phyloP scores from a whole-genome alignment of 2,113 vertebrate genomes.

The Grantiella picta region DNA sequence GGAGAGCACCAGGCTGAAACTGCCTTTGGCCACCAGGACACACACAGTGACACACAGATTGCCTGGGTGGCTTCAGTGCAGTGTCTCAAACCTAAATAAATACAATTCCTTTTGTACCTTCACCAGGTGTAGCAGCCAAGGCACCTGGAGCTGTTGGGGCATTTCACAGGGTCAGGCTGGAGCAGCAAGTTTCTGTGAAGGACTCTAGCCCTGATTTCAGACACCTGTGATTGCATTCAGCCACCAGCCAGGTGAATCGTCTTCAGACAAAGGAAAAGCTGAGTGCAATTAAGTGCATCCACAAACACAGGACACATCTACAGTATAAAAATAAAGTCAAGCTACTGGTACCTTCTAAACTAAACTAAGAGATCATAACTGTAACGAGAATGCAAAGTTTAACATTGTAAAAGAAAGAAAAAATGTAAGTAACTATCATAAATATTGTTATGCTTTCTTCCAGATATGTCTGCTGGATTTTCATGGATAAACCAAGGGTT shows the following conservation, averaged over 20 bases:
- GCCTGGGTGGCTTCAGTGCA: neutral
- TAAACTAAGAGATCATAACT: neutral
- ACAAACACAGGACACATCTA: neutral
- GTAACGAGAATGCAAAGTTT: neutral
- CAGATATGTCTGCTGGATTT: conserved; percentile 80
- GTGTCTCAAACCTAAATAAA: neutral
- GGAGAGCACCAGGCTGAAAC: neutral
- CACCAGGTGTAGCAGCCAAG: neutral
- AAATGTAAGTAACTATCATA: neutral
- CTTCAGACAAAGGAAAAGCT: neutral
- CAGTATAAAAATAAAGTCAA: neutral
- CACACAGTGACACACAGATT: rapidly evolving
- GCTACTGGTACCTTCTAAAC: neutral
- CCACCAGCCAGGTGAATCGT: neutral
- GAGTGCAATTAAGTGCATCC: neutral
- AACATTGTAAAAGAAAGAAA: neutral
- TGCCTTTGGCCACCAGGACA: neutral
- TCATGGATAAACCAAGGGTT: conserved; percentile 77
- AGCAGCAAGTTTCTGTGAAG: neutral
- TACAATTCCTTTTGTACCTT: neutral
- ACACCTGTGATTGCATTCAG: neutral
- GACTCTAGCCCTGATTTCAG: neutral
- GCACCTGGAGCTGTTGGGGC: neutral
- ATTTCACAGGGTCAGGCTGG: neutral
- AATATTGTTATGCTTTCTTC: neutral